Evolutionary conservation across 2,113 vertebrate genomes (phyloP).

Genomic region (Hippocampus barbouri): DNA sequence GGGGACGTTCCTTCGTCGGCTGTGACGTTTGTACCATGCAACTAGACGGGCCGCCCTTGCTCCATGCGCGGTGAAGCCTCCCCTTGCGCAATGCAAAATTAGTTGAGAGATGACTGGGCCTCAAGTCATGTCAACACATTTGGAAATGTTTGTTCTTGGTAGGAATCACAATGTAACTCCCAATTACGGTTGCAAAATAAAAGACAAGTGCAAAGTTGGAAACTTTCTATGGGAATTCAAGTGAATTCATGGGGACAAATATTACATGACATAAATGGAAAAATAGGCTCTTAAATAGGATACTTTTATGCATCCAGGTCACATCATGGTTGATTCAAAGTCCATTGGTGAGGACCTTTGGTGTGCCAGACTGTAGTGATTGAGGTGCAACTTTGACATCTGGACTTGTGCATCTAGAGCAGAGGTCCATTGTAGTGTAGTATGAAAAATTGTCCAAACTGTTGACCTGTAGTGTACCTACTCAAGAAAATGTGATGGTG

Average conservation of each 20-base stretch:
- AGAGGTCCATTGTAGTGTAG: background rate
- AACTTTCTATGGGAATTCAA: background rate
- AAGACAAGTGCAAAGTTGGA: background rate
- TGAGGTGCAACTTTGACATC: background rate
- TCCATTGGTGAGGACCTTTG: background rate
- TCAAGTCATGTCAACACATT: background rate
- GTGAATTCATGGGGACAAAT: background rate
- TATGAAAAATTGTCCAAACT: too few relatives aligned
- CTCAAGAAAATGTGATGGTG: too few relatives aligned
- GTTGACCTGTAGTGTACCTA: too few relatives aligned
- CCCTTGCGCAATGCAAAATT: conserved; percentile 33
- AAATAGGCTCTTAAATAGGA: too few relatives aligned
- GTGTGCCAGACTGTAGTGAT: background rate
- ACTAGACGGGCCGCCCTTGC: conserved; percentile 1
- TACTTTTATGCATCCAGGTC: too few relatives aligned
- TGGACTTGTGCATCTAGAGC: too few relatives aligned
- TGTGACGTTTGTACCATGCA: conserved; percentile 62
- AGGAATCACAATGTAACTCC: too few relatives aligned
- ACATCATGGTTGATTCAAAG: background rate
- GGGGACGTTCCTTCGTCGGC: conserved; percentile 57
- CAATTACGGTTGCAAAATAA: too few relatives aligned
- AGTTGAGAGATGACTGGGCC: conserved; percentile 55
- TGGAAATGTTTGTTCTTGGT: background rate
- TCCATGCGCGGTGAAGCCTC: background rate
- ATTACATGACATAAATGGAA: too few relatives aligned